Base-by-base conservation (phyloP, 2,797 vertebrate genomes). In the Vespertilio murinus region DNA sequence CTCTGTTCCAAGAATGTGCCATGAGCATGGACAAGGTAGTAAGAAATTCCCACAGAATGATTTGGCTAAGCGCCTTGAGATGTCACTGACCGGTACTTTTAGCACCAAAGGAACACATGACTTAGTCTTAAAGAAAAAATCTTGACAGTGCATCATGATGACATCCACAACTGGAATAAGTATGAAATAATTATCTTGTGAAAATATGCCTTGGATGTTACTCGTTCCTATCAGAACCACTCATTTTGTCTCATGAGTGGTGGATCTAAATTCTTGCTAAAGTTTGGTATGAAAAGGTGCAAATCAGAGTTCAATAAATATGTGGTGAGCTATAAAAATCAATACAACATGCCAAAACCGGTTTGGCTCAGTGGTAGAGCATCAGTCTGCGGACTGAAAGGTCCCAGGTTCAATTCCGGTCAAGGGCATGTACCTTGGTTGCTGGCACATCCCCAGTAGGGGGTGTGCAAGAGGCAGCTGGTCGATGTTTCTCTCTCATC, bases 141-240 rank as follows among this genome's bases (percentile, higher is more conserved):
- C 22, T 40, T 16, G 54, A 35, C 6, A 61, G 20, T 22, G 1
- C 3, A n/a, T 23, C 8, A 1, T 2, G 8, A 1, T 6, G 10
- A 23, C 14, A 70, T 23, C 42, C 30, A 12, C 25, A 45, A 18
- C 18, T 82, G 38, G 5, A 20, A 38, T 8, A 75, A 45, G 18
- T 38, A n/a, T 61, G 16, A 75, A 86, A 20, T 65, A 14, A 25
- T 14, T n/a, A 12, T 42, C 22, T 25, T 13, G 5, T 45, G 61
- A 86, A 82, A 70, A 70, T 30, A 59, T 67, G 56, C 49, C 45
- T 61, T 49, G 12, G 42, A 18, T 17, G 4, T 45, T 45, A 33
- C 11, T 3, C 40, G 8, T 64, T 86, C 1, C 10, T 33, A 5
- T 75, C 18, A 82, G 47, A 77, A 49, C 4, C 7, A 40, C 3